Percentiles rank a stretch among this genome's conserved stretches.
These are phyloP conservation scores for Leontocebus nigricollis DNA, from an alignment of 2,797 vertebrate species.

Conservation along the genomic window DNA sequence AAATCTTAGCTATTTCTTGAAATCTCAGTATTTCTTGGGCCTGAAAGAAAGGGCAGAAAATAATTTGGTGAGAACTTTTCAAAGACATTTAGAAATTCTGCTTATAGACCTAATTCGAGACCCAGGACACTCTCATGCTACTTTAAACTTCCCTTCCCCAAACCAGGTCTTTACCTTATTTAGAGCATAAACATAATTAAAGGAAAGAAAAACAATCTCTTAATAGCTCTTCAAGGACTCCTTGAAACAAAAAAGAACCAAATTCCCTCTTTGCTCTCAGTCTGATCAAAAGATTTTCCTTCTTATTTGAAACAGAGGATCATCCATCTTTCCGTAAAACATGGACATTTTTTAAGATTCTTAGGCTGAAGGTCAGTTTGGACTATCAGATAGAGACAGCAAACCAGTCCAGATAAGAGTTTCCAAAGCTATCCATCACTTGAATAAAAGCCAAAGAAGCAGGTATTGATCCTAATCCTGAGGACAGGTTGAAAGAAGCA, in stretches of 20 bases:
- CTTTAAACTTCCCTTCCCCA: neutral
- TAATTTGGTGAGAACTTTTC: neutral
- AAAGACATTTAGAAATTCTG: neutral
- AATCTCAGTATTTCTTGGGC: conserved; percentile 10
- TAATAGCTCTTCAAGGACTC: conserved; percentile 42
- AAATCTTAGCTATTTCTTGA: conserved; percentile 37
- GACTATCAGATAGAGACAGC: conserved; percentile 76
- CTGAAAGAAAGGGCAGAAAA: conserved; percentile 15
- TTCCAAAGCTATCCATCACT: conserved; percentile 81
- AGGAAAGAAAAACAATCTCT: conserved; percentile 33
- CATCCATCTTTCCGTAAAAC: conserved; percentile 75
- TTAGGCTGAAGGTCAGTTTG: conserved; percentile 73
- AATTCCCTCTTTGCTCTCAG: conserved; percentile 32
- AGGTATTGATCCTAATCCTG: conserved; percentile 82
- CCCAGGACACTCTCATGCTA: neutral
- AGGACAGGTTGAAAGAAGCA: conserved; percentile 76
- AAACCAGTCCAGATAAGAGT: conserved; percentile 78
- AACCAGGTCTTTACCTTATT: neutral
- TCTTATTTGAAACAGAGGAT: conserved; percentile 59
- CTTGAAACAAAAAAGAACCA: conserved; percentile 47
- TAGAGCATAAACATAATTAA: conserved; percentile 44
- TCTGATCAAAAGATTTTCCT: conserved; percentile 63
- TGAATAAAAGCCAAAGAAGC: conserved; percentile 80
- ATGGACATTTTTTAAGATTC: conserved; percentile 43
- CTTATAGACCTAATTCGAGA: neutral